These are phyloP conservation scores for Euzophera pinguis DNA, from an alignment of 2,888 invertebrate species.

Conservation along the genomic window DNA sequence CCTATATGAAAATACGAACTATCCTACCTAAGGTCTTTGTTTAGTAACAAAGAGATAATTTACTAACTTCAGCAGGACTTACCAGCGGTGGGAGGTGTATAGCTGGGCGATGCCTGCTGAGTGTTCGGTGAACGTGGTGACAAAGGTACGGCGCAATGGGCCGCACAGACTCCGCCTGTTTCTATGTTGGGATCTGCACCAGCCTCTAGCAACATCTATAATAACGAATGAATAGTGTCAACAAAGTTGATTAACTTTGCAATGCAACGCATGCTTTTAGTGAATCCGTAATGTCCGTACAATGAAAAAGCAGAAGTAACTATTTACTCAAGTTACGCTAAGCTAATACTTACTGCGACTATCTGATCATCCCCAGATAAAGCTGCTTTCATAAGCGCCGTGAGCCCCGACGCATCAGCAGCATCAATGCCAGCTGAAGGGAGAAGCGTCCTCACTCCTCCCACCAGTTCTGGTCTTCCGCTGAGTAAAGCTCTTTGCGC, in stretches of 20 bases:
- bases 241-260: too few relatives aligned
- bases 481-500: constrained; percentile 90
- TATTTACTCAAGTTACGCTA: too few relatives aligned
- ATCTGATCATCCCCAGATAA: constrained; percentile 89
- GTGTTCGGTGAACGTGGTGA: constrained; percentile 57
- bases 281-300: too few relatives aligned
- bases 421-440: constrained; percentile 85
- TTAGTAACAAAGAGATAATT: neutral
- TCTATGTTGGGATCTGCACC: constrained; percentile 92
- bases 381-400: constrained; percentile 91
- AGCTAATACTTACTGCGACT: constrained; percentile 80
- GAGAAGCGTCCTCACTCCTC: constrained; percentile 87
- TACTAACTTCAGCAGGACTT: neutral
- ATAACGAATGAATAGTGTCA: neutral
- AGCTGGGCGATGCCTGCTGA: constrained; percentile 36
- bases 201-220: constrained; percentile 85
- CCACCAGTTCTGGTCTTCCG: constrained; percentile 88
- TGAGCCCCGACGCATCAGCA: constrained; percentile 87
- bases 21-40: too few relatives aligned
- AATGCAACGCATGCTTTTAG: too few relatives aligned
- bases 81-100: constrained; percentile 70
- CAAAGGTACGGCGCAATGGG: constrained; percentile 56
- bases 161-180: constrained; percentile 80
- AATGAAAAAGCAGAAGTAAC: too few relatives aligned
- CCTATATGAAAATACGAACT: too few relatives aligned